Evolutionary conservation across 64 coral and sea anemone species (phyloP).

Genomic region (Catalaphyllia jardinei): DNA sequence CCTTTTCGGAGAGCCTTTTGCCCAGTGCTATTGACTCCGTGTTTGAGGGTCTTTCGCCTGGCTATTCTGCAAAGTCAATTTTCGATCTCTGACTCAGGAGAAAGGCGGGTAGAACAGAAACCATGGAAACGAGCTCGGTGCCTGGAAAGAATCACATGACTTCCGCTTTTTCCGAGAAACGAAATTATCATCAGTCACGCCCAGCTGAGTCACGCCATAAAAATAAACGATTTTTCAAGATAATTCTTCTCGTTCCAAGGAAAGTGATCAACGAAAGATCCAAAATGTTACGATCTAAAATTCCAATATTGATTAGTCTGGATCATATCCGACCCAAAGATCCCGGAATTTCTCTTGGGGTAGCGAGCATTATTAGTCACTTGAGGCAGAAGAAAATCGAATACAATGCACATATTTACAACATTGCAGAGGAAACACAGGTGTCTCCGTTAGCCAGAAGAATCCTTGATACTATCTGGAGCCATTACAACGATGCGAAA

Average conservation of each 20-base stretch:
- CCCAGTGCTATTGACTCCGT: too few species aligned
- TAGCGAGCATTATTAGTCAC: slow-evolving; percentile 9
- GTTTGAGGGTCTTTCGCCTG: too few species aligned
- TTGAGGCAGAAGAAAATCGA: slow-evolving; percentile 14
- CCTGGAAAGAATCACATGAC: background rate
- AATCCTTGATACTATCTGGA: slow-evolving; percentile 19
- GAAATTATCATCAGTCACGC: background rate
- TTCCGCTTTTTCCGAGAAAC: background rate
- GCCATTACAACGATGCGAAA: slow-evolving; percentile 6
- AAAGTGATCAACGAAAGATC: background rate
- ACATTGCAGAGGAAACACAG: background rate
- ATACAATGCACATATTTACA: background rate
- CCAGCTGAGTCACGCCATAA: background rate
- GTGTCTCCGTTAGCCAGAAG: slow-evolving; percentile 1
- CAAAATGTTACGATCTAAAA: slow-evolving; percentile 8
- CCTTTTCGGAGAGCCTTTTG: too few species aligned
- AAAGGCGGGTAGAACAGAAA: too few species aligned
- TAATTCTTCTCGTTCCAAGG: background rate
- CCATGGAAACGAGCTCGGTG: too few species aligned
- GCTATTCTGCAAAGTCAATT: too few species aligned
- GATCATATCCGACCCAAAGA: slow-evolving; percentile 41
- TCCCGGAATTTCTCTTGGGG: slow-evolving; percentile 4
- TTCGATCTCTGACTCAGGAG: too few species aligned
- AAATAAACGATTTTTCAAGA: background rate
- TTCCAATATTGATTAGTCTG: slow-evolving; percentile 21